These are phyloP conservation scores for Plebejus melissa DNA, from an alignment of 2,888 invertebrate species.

Conservation along the genomic window DNA sequence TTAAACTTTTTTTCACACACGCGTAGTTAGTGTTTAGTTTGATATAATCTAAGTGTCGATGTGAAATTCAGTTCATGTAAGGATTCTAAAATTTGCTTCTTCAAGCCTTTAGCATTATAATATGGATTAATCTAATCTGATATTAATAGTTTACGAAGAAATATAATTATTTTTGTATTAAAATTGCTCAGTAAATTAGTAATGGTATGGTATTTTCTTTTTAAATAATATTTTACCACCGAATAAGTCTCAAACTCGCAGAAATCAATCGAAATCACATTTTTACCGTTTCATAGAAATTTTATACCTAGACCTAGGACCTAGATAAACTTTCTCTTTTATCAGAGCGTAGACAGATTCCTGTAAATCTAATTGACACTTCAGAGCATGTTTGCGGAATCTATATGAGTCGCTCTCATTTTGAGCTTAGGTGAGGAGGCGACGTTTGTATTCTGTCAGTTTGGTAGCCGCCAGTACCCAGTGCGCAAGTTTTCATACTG, in stretches of 20 bases:
- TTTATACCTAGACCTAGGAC: background rate
- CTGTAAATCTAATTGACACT: conserved; percentile 68
- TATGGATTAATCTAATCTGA: too few relatives aligned
- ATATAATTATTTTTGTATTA: too few relatives aligned
- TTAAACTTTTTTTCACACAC: too few relatives aligned
- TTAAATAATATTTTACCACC: too few relatives aligned
- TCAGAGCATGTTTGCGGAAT: conserved; percentile 63
- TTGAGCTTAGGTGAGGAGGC: conserved; percentile 59
- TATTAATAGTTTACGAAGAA: too few relatives aligned
- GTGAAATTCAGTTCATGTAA: too few relatives aligned
- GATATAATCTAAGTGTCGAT: too few relatives aligned
- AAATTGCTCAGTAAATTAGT: too few relatives aligned
- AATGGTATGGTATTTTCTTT: too few relatives aligned
- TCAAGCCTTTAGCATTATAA: too few relatives aligned
- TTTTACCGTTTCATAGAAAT: background rate
- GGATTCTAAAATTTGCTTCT: too few relatives aligned
- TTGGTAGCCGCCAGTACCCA: conserved; percentile 46
- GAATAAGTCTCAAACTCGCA: background rate
- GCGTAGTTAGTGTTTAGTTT: too few relatives aligned
- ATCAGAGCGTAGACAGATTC: conserved; percentile 37
- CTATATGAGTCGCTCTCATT: conserved; percentile 62
- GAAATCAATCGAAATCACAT: background rate
- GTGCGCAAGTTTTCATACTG: conserved; percentile 43
- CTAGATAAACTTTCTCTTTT: conserved; percentile 35
- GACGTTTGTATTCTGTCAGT: conserved; percentile 55